These are phyloP conservation scores for Paedocypris micromegethes DNA, from an alignment of 2,797 vertebrate species.

Conservation along the genomic window DNA sequence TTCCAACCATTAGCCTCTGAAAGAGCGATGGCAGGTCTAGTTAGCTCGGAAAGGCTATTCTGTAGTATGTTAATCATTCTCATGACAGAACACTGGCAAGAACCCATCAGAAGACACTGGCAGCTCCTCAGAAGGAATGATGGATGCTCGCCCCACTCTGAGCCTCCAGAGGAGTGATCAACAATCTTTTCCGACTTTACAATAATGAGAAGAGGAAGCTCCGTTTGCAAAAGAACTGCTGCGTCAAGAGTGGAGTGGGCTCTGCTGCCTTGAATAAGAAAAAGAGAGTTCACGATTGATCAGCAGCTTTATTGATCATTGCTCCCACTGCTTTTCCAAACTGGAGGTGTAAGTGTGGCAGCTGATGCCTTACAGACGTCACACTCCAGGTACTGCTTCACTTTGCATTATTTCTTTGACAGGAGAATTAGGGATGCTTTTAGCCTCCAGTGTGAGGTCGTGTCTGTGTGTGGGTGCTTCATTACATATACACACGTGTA, in stretches of 20 bases:
- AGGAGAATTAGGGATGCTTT: slow-evolving; percentile 24
- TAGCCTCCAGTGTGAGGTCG: slow-evolving; percentile 14
- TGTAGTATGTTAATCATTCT: slow-evolving; percentile 61
- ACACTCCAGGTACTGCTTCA: slow-evolving; percentile 31
- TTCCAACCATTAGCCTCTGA: slow-evolving; percentile 47
- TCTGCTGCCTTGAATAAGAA: slow-evolving; percentile 49
- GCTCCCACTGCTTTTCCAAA: slow-evolving; percentile 42
- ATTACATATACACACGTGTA: too few relatives aligned
- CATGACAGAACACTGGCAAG: slow-evolving; percentile 55
- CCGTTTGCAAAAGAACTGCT: slow-evolving; percentile 27
- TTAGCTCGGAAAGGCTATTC: slow-evolving; percentile 47
- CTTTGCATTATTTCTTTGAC: slow-evolving; percentile 22
- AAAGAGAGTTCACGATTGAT: slow-evolving; percentile 47
- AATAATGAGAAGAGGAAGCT: slow-evolving; percentile 51
- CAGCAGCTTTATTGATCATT: slow-evolving; percentile 48
- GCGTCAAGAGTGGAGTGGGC: slow-evolving; percentile 51
- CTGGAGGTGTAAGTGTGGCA: slow-evolving; percentile 37
- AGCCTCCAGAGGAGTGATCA: slow-evolving; percentile 49
- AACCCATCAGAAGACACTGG: slow-evolving; percentile 51
- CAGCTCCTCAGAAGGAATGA: slow-evolving; percentile 50
- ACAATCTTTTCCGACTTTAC: slow-evolving; percentile 43
- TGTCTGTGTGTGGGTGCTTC: too few relatives aligned
- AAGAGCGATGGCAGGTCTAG: slow-evolving; percentile 49
- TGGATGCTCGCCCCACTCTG: slow-evolving; percentile 50
- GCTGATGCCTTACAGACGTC: slow-evolving; percentile 40